Evolutionary conservation across 2,113 vertebrate species (phyloP).

Genomic region (Poeciliopsis occidentalis): DNA sequence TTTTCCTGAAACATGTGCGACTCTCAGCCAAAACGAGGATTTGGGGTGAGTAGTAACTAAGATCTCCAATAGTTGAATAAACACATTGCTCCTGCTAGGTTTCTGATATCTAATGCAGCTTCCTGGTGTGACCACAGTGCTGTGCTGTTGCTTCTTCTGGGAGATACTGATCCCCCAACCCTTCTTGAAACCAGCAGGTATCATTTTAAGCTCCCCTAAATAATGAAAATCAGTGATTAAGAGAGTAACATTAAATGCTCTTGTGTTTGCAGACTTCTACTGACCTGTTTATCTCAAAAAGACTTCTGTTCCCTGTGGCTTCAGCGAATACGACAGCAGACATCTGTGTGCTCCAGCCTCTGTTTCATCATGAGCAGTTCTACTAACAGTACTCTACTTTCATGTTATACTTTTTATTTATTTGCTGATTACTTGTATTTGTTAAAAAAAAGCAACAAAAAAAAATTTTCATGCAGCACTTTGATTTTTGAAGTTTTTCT

Average conservation of each 20-base stretch:
- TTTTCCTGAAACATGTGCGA: conserved; percentile 89
- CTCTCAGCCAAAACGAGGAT: conserved; percentile 89
- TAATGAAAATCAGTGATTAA: background rate
- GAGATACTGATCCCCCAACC: conserved; percentile 92
- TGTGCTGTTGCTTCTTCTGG: conserved; percentile 88
- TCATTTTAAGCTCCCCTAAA: conserved; percentile 25
- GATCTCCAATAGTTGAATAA: background rate
- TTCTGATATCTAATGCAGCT: background rate
- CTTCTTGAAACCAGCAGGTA: conserved; percentile 95
- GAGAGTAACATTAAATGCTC: conserved; percentile 20
- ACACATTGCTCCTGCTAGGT: background rate
- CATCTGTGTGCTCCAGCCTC: conserved; percentile 82
- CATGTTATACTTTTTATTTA: background rate
- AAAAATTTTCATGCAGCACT: background rate
- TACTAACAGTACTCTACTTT: conserved; percentile 85
- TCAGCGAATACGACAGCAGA: conserved; percentile 85
- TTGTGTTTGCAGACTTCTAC: conserved; percentile 83
- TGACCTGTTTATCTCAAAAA: conserved; percentile 91
- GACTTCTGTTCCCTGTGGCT: conserved; percentile 89
- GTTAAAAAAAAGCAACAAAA: background rate
- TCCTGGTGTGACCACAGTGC: conserved; percentile 75
- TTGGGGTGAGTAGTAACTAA: conserved; percentile 82
- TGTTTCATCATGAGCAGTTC: conserved; percentile 98
- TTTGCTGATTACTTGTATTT: background rate
- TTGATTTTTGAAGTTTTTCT: background rate